Base-by-base conservation (phyloP, 2,113 vertebrate genomes). In the Hylia prasina region DNA sequence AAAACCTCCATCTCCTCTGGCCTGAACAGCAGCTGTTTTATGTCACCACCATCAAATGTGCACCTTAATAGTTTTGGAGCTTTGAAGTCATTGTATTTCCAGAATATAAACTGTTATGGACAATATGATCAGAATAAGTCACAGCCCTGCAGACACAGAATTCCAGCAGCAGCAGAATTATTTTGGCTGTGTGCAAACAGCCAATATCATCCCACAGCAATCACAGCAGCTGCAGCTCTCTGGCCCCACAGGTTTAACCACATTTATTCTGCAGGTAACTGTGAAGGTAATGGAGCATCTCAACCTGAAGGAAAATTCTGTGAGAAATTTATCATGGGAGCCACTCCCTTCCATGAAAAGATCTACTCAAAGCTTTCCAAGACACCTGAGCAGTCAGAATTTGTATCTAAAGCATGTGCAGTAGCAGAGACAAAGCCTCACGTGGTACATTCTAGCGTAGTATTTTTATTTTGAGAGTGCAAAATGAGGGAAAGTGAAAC, bases 51-150 rank as follows among this genome's bases (percentile, higher is more conserved):
- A 81, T 48, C 50, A 92, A 70, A 70, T 4, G 9, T 40, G 48
- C 69, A 87, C 51, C 56, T 96, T 48, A 31, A 63, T 33, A 33
- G 50, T 76, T 91, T 51, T 60, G 82, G 28, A 81, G 53, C 81
- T 87, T 90, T 23, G 24, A 72, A 81, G 40, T 68, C 30, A 42
- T 53, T 85, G 65, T 53, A 31, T 82, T 33, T 22, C 37, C 68
- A 86, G 39, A 45, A 80, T 42, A 86, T 2, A 3, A 70, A 30
- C 15, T 45, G n/a, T 19, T 57, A 68, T 13, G 47, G 70, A 37
- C 78, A 93, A 53, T 25, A 37, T 10, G 69, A 94, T 89, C 86
- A 80, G 73, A 91, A 87, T 68, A 91, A 96, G 93, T 77, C 82
- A 39, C 56, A 77, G 61, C 47, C 75, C 78, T 1, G 1, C 63